A percentile compares a stretch with the other conserved stretches of the same genome.
Conservation (phyloP, 2,888 invertebrate species). For the Tryphoninae sp. region DNA sequence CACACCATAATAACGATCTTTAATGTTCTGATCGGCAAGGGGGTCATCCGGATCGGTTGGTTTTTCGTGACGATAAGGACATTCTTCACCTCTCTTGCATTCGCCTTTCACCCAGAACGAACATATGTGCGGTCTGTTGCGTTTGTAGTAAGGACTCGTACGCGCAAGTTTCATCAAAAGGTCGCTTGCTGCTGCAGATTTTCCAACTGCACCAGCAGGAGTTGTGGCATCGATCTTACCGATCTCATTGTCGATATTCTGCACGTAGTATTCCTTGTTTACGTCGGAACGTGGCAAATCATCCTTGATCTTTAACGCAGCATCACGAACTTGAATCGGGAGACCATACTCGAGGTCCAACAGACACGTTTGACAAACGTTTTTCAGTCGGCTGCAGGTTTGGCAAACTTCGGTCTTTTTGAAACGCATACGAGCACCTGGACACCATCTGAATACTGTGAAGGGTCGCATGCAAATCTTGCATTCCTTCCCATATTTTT, state of each 20-base stretch:
- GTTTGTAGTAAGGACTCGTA: constrained; percentile 96
- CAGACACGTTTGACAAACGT: constrained; percentile 97
- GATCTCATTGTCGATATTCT: constrained; percentile 93
- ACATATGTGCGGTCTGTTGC: constrained; percentile 97
- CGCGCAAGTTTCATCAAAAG: constrained; percentile 93
- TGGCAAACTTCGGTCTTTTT: constrained; percentile 99
- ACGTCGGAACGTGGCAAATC: constrained; percentile 96
- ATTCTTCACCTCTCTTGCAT: constrained; percentile 97
- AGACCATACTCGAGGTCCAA: constrained; percentile 96
- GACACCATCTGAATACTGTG: constrained; percentile 98
- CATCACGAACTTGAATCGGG: constrained; percentile 94
- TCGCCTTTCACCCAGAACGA: constrained; percentile 99
- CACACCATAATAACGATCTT: constrained; percentile 95
- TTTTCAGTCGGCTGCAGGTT: constrained; percentile 96
- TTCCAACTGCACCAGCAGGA: constrained; percentile 85
- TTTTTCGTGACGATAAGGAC: constrained; percentile 97
- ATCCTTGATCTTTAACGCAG: constrained; percentile 94
- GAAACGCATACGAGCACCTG: constrained; percentile 96
- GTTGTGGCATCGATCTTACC: constrained; percentile 79
- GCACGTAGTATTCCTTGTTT: constrained; percentile 96
- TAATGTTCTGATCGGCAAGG: constrained; percentile 96
- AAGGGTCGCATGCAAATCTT: constrained; percentile 97
- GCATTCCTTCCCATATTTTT: constrained; percentile 97
- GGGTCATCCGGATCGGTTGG: constrained; percentile 99
- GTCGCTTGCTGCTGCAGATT: constrained; percentile 90